Evolutionary conservation across 2,888 invertebrate species (phyloP).

Genomic region (Leptarthrus brevirostris): DNA sequence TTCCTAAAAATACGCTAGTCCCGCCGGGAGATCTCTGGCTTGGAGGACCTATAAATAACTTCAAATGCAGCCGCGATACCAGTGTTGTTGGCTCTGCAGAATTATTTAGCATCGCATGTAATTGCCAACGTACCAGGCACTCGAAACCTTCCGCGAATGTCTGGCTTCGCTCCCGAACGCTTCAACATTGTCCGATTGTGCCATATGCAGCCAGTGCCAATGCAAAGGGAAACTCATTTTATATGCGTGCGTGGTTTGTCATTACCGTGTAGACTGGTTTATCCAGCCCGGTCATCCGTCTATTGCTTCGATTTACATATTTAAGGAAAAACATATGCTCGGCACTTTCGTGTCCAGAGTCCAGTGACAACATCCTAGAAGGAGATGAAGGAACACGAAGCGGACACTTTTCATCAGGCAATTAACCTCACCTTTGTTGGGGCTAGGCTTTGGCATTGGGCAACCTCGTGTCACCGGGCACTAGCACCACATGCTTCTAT

Average conservation of each 20-base stretch:
- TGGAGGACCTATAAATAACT: constrained; percentile 40
- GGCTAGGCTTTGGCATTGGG: background rate
- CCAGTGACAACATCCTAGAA: constrained; percentile 38
- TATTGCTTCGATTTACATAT: constrained; percentile 51
- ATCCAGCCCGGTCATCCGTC: constrained; percentile 34
- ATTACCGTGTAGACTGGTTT: constrained; percentile 51
- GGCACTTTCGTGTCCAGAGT: constrained; percentile 27
- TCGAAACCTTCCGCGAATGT: constrained; percentile 26
- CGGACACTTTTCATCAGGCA: constrained; percentile 37
- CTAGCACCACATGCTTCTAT: background rate
- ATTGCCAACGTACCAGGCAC: constrained; percentile 35
- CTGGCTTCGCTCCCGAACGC: constrained; percentile 1
- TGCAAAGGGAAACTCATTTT: constrained; percentile 45
- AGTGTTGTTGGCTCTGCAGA: constrained; percentile 24
- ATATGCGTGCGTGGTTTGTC: constrained; percentile 53
- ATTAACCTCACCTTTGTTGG: constrained; percentile 34
- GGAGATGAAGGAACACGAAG: constrained; percentile 33
- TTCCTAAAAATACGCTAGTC: constrained; percentile 30
- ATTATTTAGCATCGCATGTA: constrained; percentile 52
- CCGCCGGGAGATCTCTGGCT: constrained; percentile 19
- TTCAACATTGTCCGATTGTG: constrained; percentile 29
- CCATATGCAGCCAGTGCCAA: constrained; percentile 39
- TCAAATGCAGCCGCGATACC: constrained; percentile 40
- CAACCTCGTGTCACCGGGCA: background rate
- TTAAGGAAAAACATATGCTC: constrained; percentile 51